phyloP scores from a whole-genome alignment of 2,797 vertebrate genomes.

The Pangasius krempfi region DNA sequence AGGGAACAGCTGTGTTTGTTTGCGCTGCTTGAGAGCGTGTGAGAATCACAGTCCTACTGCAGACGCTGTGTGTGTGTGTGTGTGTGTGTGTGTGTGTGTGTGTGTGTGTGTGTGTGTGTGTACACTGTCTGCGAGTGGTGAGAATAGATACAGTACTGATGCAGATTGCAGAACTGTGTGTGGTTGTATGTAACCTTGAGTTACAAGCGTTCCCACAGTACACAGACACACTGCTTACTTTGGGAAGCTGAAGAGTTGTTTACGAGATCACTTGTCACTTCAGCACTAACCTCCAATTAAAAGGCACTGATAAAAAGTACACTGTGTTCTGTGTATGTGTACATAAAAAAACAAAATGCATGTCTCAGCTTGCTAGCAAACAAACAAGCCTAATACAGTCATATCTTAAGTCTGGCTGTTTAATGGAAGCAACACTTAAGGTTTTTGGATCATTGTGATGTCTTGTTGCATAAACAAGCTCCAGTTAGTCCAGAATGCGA shows the following conservation, averaged over 20 bases:
- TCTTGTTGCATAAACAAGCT: not conserved
- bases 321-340: not conserved
- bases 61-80: slow-evolving; percentile 35
- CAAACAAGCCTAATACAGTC: not conserved
- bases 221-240: slow-evolving; percentile 18
- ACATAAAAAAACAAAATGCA: not conserved
- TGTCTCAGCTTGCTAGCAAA: not conserved
- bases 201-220: slow-evolving; percentile 49
- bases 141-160: slow-evolving; percentile 29
- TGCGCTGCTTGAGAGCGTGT: slow-evolving; percentile 46
- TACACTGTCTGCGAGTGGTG: slow-evolving; percentile 11
- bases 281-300: slow-evolving; percentile 4
- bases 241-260: slow-evolving; percentile 36
- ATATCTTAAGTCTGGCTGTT: not conserved
- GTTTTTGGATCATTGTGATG: not conserved
- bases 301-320: not conserved
- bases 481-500: not conserved
- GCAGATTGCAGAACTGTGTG: slow-evolving; percentile 31
- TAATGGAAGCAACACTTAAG: not conserved
- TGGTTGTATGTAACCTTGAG: slow-evolving; percentile 47
- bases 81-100: slow-evolving; percentile 27
- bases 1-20: slow-evolving; percentile 60
- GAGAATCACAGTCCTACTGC: slow-evolving; percentile 33
- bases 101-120: slow-evolving; percentile 40
- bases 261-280: slow-evolving; percentile 3